A percentile compares a stretch with the other conserved stretches of the same genome.
phyloP scores from a whole-genome alignment of 2,113 vertebrate species.

The Morone saxatilis region DNA sequence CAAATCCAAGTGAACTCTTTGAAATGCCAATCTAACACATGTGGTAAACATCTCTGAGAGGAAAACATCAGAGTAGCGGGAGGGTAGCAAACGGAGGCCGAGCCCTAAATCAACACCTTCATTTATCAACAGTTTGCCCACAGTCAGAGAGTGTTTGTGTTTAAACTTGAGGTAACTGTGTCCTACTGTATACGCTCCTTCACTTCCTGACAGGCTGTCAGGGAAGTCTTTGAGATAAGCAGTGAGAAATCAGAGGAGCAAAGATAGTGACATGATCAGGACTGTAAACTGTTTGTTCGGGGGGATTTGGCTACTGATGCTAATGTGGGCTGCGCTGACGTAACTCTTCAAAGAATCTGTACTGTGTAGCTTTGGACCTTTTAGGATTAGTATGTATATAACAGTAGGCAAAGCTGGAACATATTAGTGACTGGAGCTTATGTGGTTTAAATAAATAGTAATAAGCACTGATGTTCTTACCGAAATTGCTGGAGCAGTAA shows the following conservation, averaged over 20 bases:
- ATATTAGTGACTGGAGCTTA: conserved; percentile 2
- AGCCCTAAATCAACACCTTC: conserved; percentile 75
- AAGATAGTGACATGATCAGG: conserved; percentile 49
- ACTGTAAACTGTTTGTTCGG: conserved; percentile 39
- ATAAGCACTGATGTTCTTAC: conserved; percentile 83
- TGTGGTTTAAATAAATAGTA: conserved; percentile 26
- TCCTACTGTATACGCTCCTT: conserved; percentile 71
- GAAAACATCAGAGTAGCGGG: conserved; percentile 57
- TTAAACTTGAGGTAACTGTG: conserved; percentile 73
- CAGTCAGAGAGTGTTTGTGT: conserved; percentile 57
- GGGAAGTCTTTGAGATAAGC: conserved; percentile 77
- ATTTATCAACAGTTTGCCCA: conserved; percentile 74
- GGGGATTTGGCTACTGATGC: conserved; percentile 17
- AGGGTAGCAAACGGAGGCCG: conserved; percentile 58
- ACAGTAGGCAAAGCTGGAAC: conserved; percentile 12
- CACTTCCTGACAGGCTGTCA: conserved; percentile 72
- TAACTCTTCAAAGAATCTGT: conserved; percentile 23
- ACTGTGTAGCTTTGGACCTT: too few relatives aligned
- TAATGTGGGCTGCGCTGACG: conserved; percentile 10
- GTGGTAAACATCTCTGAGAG: conserved; percentile 71
- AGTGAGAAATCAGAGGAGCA: conserved; percentile 61
- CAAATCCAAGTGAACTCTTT: conserved; percentile 68
- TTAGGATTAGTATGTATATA: conserved; percentile 2
- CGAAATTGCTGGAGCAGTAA: conserved; percentile 97
- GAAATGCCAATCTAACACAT: conserved; percentile 53